phyloP scores from a whole-genome alignment of 2,888 invertebrate species.

The Julus scanicus region DNA sequence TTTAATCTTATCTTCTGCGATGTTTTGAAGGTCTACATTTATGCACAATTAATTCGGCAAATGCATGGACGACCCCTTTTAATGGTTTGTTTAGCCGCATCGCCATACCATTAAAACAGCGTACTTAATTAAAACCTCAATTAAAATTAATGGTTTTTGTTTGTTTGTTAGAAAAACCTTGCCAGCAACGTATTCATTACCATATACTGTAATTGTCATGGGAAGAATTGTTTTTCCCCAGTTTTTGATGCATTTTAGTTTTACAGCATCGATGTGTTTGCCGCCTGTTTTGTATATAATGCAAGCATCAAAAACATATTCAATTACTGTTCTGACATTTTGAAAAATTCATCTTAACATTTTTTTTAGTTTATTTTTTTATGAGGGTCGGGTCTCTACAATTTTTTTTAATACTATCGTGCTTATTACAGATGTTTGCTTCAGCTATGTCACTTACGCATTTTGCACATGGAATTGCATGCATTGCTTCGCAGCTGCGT shows the following conservation, averaged over 20 bases:
- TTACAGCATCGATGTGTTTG: neutral
- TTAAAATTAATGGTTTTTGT: neutral
- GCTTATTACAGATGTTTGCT: slow-evolving; percentile 16
- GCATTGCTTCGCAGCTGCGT: slow-evolving; percentile 1
- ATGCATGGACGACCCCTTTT: neutral
- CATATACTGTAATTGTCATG: slow-evolving; percentile 11
- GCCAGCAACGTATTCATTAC: neutral
- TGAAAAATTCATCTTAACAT: neutral
- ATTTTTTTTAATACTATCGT: neutral
- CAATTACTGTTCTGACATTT: slow-evolving; percentile 7
- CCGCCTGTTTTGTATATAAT: neutral
- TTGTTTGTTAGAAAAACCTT: neutral
- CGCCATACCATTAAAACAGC: neutral
- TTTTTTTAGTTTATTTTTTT: neutral
- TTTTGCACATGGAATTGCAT: neutral
- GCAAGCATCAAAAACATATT: neutral
- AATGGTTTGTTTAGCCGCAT: neutral
- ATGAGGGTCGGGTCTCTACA: neutral
- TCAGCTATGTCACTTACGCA: neutral
- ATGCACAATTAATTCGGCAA: neutral
- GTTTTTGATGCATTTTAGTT: neutral
- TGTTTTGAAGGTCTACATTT: neutral
- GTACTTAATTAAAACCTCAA: slow-evolving; percentile 1
- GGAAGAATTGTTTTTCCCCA: neutral
- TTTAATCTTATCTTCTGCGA: neutral